Base-by-base conservation (phyloP, 2,113 vertebrate genomes). In the Halichoeres trimaculatus region DNA sequence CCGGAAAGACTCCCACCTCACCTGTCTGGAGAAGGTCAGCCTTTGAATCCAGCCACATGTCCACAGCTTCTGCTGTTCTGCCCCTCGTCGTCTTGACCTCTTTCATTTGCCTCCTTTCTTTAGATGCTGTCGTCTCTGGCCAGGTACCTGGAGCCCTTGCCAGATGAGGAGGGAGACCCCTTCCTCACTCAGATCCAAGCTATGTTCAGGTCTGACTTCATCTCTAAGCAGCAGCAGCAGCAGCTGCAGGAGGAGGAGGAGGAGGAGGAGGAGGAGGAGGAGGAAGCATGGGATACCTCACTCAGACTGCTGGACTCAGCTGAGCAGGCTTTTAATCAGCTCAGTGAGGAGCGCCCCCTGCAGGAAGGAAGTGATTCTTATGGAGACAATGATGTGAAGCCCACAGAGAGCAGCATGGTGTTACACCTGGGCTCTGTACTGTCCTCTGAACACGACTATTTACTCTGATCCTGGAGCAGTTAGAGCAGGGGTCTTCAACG, bases 1-100 rank as follows among this genome's bases (percentile, higher is more conserved):
- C 86, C 95, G 91, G 10, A 95, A 94, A 90, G 96, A 97, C 86
- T 97, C 96, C 55, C 95, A 96, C 76, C 94, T 99, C 76, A 98
- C 97, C 63, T 99, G 95, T 89, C 90, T 99, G 80, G 96, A 99
- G 87, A 99, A 99, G 93, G 98, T 99, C 92, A 90, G 8, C 22
- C 17, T 17, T 45, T 45, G 2, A 1, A 0, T 53, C 53, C n/a
- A 20, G 36, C 9, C 20, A 5, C 10, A 0, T 59, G 24, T 20
- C 10, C 2, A 7, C 34, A 30, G 14, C 19, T 36, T 10, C 4
- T 17, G 8, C 7, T 41, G n/a, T 23, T 41, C 14, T 59, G 10
- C 2, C 17, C 6, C 11, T 36, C 23, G 9, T 9, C 47, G 0
- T 0, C 24, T 70, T 10, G 34, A 74, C 80, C 48, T 70, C 23